Evolutionary conservation across 1,140 invertebrate species (phyloP).

Genomic region (Akabosia matsudoensis): DNA sequence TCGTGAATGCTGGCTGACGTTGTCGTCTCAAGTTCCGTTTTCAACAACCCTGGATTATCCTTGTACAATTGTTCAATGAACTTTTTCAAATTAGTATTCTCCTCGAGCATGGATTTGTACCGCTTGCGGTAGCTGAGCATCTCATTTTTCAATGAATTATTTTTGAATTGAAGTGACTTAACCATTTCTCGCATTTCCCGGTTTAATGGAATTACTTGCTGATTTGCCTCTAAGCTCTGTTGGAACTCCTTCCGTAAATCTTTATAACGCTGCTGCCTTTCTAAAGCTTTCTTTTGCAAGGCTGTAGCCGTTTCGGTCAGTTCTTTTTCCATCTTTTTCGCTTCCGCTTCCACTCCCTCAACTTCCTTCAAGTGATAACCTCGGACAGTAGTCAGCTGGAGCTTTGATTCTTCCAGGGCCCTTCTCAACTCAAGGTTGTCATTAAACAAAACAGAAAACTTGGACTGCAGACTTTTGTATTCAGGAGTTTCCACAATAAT

Average conservation of each 20-base stretch:
- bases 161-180: slow-evolving; percentile 94
- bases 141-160: slow-evolving; percentile 92
- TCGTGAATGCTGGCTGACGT: too few species aligned
- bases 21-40: too few species aligned
- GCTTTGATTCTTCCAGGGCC: slow-evolving; percentile 83
- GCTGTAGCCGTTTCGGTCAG: too few species aligned
- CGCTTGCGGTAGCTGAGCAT: slow-evolving; percentile 86
- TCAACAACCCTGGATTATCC: too few species aligned
- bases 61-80: too few species aligned
- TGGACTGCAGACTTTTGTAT: slow-evolving; percentile 96
- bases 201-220: slow-evolving; percentile 89
- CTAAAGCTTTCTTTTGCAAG: slow-evolving; percentile 85
- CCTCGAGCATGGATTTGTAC: slow-evolving; percentile 65
- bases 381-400: slow-evolving; percentile 82
- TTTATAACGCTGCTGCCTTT: slow-evolving; percentile 93
- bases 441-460: slow-evolving; percentile 97
- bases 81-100: not conserved
- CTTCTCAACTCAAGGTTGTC: slow-evolving; percentile 96
- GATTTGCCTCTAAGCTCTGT: slow-evolving; percentile 94
- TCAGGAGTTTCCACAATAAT: slow-evolving; percentile 97
- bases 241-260: slow-evolving; percentile 97
- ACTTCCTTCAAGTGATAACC: slow-evolving; percentile 91
- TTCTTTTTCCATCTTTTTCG: too few species aligned
- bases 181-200: slow-evolving; percentile 96
- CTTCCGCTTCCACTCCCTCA: slow-evolving; percentile 89